Evolutionary conservation across 2,113 vertebrate species (phyloP).

Genomic region (Apodemus sylvaticus): DNA sequence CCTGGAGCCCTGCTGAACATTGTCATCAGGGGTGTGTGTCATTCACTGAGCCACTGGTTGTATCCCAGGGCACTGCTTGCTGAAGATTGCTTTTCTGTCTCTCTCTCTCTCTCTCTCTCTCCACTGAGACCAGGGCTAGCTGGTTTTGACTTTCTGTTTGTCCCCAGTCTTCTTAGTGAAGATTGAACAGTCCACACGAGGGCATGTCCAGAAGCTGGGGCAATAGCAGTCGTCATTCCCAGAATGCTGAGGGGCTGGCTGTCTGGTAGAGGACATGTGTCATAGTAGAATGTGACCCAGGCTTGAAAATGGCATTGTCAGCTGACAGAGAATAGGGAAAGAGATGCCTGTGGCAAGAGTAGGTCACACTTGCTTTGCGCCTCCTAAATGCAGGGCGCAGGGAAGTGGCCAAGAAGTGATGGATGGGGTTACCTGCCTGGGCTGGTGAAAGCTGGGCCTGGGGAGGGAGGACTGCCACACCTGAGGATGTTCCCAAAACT

Average conservation of each 20-base stretch:
- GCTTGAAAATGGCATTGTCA: not conserved
- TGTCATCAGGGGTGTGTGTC: not conserved
- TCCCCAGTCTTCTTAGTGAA: not conserved
- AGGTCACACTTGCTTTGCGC: not conserved
- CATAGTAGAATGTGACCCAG: rapidly evolving
- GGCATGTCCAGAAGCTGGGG: not conserved
- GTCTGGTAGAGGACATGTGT: not conserved
- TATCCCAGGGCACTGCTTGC: not conserved
- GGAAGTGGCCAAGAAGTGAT: rapidly evolving
- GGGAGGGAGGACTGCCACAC: not conserved
- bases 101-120: not conserved
- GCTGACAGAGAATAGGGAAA: not conserved
- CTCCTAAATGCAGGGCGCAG: not conserved
- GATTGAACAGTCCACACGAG: not conserved
- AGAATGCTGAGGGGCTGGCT: rapidly evolving
- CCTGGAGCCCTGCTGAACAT: not conserved
- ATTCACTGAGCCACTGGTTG: not conserved
- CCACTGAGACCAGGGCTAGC: not conserved
- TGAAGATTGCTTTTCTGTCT: not conserved
- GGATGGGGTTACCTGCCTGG: not conserved
- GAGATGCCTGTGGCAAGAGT: not conserved
- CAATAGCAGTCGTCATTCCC: not conserved
- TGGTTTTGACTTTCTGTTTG: not conserved
- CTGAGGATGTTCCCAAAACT: not conserved
- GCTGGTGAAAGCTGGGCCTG: rapidly evolving